Base-by-base conservation (phyloP, 2,888 invertebrate genomes). In the Mystacides longicornis region DNA sequence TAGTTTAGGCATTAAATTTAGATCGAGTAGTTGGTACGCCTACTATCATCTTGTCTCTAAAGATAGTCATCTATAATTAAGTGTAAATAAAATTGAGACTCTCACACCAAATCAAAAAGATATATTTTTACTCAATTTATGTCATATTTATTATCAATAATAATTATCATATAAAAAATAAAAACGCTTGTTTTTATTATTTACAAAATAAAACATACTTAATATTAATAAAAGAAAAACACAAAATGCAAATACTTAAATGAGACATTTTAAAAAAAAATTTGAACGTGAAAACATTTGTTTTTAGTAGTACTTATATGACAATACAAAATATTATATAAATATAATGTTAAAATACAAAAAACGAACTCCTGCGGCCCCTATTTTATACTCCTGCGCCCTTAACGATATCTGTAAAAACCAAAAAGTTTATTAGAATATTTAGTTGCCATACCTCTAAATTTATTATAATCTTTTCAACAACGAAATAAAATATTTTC, bases 91-190 rank as follows among this genome's bases (percentile, higher is more conserved):
- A 49, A 33, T 53, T 50, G 23, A 21, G 45, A 51, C 11, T n/a
- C 37, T 57, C 50, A 57, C 57, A 57, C 51, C 57, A 57, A 57
- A 57, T 54, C 37, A 48, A 50, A 57, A 54, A 53, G 51, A 51
- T 57, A 54, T 57, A 56, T 49, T 23, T 49, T 42, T 49, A 45
- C 49, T 54, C 54, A 20, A 27, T 42, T 53, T 53, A 54, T n/a
- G 22, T 43, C 23, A 49, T 49, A 54, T 37, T 37, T 37, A 37
- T 37, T 27, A 27, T 37, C 16, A 37, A n/a, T 37, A 7, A 37
- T 37, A n/a, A 37, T 37, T 37, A 37, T 37, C 14, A 37, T 37
- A 11, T 27, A 11, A 37, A 37, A 37, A 37, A 37, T 37, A 37
- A 37, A 37, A 37, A 37, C 37, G 14, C 16, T 14, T 7, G 37